Percentiles rank a stretch among this genome's conserved stretches.
Evolutionary conservation across 2,888 invertebrate genomes (phyloP).

Genomic region (Spodoptera littoralis): DNA sequence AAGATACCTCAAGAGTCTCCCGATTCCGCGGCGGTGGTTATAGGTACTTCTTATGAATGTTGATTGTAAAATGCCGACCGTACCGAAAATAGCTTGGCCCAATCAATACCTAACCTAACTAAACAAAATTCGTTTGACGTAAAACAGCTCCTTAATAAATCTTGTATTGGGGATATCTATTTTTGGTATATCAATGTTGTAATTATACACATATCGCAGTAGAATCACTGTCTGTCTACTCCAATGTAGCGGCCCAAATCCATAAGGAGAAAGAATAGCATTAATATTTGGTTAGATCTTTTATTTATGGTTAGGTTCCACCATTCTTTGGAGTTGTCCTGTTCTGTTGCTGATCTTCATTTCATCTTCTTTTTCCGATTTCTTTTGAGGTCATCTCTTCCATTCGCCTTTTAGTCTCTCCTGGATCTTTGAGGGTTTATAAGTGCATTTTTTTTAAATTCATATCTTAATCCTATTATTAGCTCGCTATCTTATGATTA

Average conservation of each 20-base stretch:
- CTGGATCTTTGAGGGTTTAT: too few relatives aligned
- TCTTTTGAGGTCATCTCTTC: too few relatives aligned
- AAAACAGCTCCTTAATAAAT: constrained; percentile 3
- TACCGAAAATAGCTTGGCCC: constrained; percentile 9
- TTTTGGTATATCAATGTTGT: background rate
- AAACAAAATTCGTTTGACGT: constrained; percentile 1
- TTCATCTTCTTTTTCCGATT: too few relatives aligned
- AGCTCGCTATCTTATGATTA: too few relatives aligned
- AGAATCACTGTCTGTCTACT: constrained; percentile 2
- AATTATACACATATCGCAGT: constrained; percentile 12
- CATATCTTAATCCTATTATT: too few relatives aligned
- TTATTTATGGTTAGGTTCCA: background rate
- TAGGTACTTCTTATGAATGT: constrained; percentile 17
- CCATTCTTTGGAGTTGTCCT: too few relatives aligned
- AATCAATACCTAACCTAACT: background rate
- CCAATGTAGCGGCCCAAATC: background rate
- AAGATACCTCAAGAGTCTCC: constrained; percentile 48
- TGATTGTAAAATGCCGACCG: constrained; percentile 7
- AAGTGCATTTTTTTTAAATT: too few relatives aligned
- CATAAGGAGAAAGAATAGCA: background rate
- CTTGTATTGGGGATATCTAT: background rate
- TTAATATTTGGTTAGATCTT: too few relatives aligned
- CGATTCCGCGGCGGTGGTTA: constrained; percentile 11
- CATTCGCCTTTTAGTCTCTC: too few relatives aligned
- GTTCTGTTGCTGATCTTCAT: too few relatives aligned